Evolutionary conservation across 2,797 vertebrate species (phyloP).

Genomic region (Galago senegalensis): DNA sequence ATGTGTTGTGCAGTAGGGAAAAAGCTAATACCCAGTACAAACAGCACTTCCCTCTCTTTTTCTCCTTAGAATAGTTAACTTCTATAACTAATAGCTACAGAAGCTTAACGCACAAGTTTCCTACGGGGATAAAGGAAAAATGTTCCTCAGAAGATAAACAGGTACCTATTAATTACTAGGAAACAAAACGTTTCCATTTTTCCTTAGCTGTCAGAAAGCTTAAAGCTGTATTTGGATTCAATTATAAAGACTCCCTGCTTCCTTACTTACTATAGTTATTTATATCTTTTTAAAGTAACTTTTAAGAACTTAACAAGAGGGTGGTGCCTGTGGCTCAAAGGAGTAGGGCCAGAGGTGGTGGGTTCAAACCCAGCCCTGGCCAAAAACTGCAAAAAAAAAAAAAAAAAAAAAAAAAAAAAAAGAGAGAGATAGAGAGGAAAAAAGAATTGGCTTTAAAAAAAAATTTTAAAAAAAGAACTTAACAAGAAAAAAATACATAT

Average conservation of each 20-base stretch:
- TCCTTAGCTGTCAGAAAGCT: conserved; percentile 40
- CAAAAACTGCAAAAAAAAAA: too few relatives aligned
- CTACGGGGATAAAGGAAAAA: conserved; percentile 32
- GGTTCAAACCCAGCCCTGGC: too few relatives aligned
- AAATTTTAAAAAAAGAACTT: not conserved
- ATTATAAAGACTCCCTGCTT: not conserved
- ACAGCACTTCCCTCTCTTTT: not conserved
- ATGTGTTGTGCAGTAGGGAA: not conserved
- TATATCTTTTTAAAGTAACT: not conserved
- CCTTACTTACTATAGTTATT: conserved; percentile 15
- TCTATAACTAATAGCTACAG: not conserved
- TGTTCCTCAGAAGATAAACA: conserved; percentile 49
- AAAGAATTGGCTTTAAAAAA: too few relatives aligned
- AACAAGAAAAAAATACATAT: not conserved
- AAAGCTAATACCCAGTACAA: not conserved
- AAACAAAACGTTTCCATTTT: conserved; percentile 48
- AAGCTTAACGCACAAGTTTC: conserved; percentile 33
- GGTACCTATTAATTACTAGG: conserved; percentile 19
- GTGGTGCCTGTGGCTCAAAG: too few relatives aligned
- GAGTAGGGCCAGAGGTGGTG: too few relatives aligned
- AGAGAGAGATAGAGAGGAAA: too few relatives aligned
- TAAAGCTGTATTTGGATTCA: conserved; percentile 12
- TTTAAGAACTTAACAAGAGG: not conserved
- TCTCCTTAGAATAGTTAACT: not conserved
- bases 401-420: too few relatives aligned